Conservation (phyloP, 2,888 invertebrate species). For the Lochmaea crataegi region DNA sequence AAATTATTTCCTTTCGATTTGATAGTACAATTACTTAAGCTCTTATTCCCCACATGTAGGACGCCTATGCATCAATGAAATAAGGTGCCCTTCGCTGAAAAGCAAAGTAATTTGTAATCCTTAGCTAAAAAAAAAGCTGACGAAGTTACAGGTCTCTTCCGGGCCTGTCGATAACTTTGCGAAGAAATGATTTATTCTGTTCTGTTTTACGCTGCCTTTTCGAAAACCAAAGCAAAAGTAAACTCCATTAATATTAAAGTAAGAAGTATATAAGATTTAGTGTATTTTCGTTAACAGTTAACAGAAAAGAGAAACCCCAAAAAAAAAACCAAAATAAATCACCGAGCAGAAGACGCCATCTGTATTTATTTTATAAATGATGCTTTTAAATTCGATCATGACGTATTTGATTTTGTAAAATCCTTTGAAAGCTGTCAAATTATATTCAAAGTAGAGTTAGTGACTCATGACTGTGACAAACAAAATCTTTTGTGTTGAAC, state of each 20-base stretch:
- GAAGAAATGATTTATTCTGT: constrained; percentile 25
- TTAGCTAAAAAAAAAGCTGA: constrained; percentile 23
- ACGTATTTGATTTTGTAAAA: too few relatives aligned
- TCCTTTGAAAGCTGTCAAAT: too few relatives aligned
- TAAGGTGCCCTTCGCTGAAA: not conserved
- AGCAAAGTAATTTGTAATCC: constrained; percentile 28
- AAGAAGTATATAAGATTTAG: constrained; percentile 10
- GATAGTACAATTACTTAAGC: too few relatives aligned
- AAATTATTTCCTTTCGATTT: too few relatives aligned
- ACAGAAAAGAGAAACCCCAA: not conserved
- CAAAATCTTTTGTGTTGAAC: too few relatives aligned
- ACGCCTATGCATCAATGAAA: not conserved
- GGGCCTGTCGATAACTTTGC: constrained; percentile 24
- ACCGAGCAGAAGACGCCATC: not conserved
- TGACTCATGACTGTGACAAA: too few relatives aligned
- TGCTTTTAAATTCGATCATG: not conserved
- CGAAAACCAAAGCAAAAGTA: constrained; percentile 18
- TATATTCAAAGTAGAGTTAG: too few relatives aligned
- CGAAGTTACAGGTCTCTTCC: constrained; percentile 29
- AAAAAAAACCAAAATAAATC: not conserved
- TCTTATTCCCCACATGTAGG: not conserved
- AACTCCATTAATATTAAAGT: constrained; percentile 22
- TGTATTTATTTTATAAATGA: not conserved
- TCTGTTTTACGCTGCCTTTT: constrained; percentile 20
- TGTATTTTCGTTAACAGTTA: not conserved